Base-by-base conservation (phyloP, 2,113 vertebrate genomes). In the Marmota flaviventris region DNA sequence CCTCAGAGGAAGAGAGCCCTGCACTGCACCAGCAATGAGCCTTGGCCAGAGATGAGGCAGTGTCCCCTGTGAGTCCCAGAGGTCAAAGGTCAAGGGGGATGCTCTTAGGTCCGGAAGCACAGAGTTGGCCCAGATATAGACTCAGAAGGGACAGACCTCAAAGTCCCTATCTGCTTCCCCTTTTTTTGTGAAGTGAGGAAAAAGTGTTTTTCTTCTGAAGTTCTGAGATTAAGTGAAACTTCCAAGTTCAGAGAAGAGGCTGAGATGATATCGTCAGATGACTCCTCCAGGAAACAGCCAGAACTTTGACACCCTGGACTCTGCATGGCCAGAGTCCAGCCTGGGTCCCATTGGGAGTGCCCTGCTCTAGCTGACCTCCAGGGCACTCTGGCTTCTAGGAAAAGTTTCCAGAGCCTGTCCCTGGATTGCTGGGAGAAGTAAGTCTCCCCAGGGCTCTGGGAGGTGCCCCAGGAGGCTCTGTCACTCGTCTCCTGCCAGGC, bases 181-280 rank as follows among this genome's bases (percentile, higher is more conserved):
- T 89, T 96, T 95, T 95, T 95, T 93, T 12, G 76, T 70, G 70
- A 95, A 89, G 45, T 58, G 91, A 96, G 20, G 25, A 85, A 93
- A 98, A 93, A 82, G 42, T 56, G 27, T 37, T 93, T 95, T 97
- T 97, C 81, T 77, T 91, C 91, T 89, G 82, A 97, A 98, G 94
- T 94, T 76, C 86, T 94, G 93, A 98, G 92, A 95, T 96, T 94
- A 97, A 93, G 93, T 65, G 95, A 97, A 97, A 97, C 97, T 97
- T 96, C 90, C 90, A 85, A 97, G 94, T 96, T 95, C 93, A 88
- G 86, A 97, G 97, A 97, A 96, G 84, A 97, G 73, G 56, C 27
- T 27, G 86, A 88, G 73, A 63, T 58, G 90, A 27, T 61, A 77
- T 95, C 72, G 29, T 61, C 56, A 86, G 76, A 93, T 91, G 84